Evolutionary conservation across 2,113 vertebrate species (phyloP).

Genomic region (Limnothrissa miodon): DNA sequence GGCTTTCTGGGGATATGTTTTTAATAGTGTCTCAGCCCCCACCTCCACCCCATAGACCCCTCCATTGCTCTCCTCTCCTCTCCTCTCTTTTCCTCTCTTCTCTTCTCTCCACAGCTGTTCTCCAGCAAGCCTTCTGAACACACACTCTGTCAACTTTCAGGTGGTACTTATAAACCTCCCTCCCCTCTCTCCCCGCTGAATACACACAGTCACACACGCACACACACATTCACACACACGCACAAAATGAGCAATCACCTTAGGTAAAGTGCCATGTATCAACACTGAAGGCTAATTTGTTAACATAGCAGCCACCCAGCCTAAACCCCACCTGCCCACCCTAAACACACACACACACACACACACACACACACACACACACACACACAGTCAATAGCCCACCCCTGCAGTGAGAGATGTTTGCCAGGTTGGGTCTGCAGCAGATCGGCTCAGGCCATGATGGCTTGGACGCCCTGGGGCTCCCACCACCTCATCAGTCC

Average conservation of each 20-base stretch:
- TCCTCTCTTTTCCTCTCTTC: slow-evolving; percentile 24
- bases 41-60: slow-evolving; percentile 8
- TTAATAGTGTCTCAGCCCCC: slow-evolving; percentile 21
- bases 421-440: slow-evolving; percentile 39
- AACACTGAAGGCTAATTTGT: slow-evolving; percentile 49
- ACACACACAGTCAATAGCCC: neutral
- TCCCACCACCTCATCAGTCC: slow-evolving; percentile 45
- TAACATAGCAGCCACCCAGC: slow-evolving; percentile 41
- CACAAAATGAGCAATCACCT: neutral
- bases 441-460: slow-evolving; percentile 31
- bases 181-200: neutral
- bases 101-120: slow-evolving; percentile 50
- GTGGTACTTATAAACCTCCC: slow-evolving; percentile 66
- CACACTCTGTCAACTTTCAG: slow-evolving; percentile 51
- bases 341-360: neutral
- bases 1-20: slow-evolving; percentile 33
- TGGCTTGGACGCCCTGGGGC: slow-evolving; percentile 42
- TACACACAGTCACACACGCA: neutral
- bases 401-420: slow-evolving; percentile 22
- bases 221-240: slow-evolving; percentile 4
- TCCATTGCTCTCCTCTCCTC: neutral
- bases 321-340: neutral
- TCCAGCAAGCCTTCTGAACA: slow-evolving; percentile 47
- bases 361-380: too few relatives aligned
- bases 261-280: slow-evolving; percentile 50